Conservation (phyloP, 2,113 vertebrate species). For the Eptesicus fuscus region DNA sequence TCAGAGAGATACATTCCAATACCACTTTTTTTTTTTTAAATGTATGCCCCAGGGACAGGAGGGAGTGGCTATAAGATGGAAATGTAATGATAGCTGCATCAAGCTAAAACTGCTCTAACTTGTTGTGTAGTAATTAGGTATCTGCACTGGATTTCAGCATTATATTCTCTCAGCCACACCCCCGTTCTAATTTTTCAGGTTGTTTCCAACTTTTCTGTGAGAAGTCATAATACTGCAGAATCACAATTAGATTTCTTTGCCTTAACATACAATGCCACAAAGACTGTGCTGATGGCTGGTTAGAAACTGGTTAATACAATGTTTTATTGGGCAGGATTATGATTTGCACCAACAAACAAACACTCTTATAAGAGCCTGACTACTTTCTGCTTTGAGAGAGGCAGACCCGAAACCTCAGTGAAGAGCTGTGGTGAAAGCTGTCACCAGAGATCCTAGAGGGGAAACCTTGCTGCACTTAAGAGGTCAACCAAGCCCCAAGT, state of each 20-base stretch:
- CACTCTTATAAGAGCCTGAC: background rate
- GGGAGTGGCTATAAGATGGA: conserved; percentile 74
- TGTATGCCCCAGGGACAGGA: conserved; percentile 76
- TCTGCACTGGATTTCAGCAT: conserved; percentile 49
- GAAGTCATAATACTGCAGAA: conserved; percentile 23
- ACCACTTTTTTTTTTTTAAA: conserved; percentile 66
- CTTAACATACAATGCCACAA: background rate
- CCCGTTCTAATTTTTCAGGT: conserved; percentile 48
- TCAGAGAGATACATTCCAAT: conserved; percentile 75
- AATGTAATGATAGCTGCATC: conserved; percentile 61
- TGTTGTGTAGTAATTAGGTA: conserved; percentile 75
- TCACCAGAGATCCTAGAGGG: background rate
- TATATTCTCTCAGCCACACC: conserved; percentile 60
- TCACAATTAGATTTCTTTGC: background rate
- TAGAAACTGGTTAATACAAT: conserved; percentile 3
- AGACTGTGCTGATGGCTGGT: background rate
- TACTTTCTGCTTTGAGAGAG: background rate
- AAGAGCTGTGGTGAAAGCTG: background rate
- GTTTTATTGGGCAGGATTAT: background rate
- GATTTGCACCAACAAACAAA: background rate
- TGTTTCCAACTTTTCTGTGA: conserved; percentile 44
- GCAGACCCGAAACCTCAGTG: background rate
- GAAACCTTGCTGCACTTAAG: conserved; percentile 31
- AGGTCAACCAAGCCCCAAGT: conserved; percentile 17
- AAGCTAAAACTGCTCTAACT: conserved; percentile 80